These are phyloP conservation scores for Gastrophryne carolinensis DNA, from an alignment of 2,797 vertebrate species.

Conservation along the genomic window DNA sequence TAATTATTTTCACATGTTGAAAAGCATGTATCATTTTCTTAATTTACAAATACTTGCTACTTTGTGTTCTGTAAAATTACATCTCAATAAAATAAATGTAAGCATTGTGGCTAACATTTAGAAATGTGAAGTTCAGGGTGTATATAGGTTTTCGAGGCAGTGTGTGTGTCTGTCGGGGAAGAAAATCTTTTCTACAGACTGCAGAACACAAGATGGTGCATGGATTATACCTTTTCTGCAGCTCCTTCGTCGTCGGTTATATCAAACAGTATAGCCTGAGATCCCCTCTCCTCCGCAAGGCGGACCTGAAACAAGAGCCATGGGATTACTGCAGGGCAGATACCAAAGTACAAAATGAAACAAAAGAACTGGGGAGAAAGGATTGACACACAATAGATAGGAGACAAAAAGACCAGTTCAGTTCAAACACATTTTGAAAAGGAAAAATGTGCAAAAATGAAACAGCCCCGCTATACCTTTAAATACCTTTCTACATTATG, in stretches of 20 bases:
- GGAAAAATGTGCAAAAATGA: background rate
- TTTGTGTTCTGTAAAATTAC: too few species aligned
- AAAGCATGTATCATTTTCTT: too few species aligned
- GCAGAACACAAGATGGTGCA: background rate
- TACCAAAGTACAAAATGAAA: background rate
- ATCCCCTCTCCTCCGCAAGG: constrained; percentile 89
- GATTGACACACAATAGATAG: background rate
- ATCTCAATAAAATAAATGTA: too few species aligned
- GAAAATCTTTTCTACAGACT: too few species aligned
- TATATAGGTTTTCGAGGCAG: too few species aligned
- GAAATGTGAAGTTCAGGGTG: too few species aligned
- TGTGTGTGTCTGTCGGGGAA: too few species aligned
- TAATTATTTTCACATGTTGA: too few species aligned
- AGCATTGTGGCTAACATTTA: too few species aligned
- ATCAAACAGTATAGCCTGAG: constrained; percentile 93
- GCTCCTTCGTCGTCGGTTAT: constrained; percentile 85
- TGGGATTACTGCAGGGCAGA: constrained; percentile 52
- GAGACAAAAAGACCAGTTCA: background rate
- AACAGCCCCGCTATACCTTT: too few species aligned
- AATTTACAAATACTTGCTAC: too few species aligned
- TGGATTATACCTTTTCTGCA: constrained; percentile 78
- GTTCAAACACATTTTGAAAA: background rate
- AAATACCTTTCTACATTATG: too few species aligned
- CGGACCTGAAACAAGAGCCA: constrained; percentile 76
- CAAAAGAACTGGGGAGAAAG: background rate